Base-by-base conservation (phyloP, 2,113 vertebrate genomes). In the Castor canadensis region DNA sequence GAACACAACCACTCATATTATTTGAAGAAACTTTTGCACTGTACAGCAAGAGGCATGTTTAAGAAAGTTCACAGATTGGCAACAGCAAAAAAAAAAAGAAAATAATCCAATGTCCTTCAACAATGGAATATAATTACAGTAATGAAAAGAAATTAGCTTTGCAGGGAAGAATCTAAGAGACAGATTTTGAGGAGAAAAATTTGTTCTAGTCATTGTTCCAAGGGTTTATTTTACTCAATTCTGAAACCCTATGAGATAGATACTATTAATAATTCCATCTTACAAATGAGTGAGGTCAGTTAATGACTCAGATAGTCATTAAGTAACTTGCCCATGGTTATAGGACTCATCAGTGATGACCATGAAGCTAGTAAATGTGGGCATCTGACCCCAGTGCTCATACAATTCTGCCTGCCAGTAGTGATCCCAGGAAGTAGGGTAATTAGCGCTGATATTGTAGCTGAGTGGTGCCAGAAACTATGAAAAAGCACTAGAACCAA, bases 71-170 rank as follows among this genome's bases (percentile, higher is more conserved):
- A 81, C 73, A 81, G 40, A 35, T 77, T 83, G 62, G 24, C 66
- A 72, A 79, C 30, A 58, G 83, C 30, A 56, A 19, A 28, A 62
- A 62, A 62, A 35, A 67, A 93, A 67, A n/a, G 24, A 47, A 94
- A 95, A 52, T 45, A 40, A 94, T 6, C 7, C 19, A 13, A 66
- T 62, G 15, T n/a, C 32, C 32, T 76, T 89, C 58, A 95, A 81
- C 15, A 80, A 66, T 43, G 35, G 32, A 85, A 71, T 76, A 88
- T 49, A 87, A 49, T 47, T 43, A 47, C 40, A 91, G 58, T 32
- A 84, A 73, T 77, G 71, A 95, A 85, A 89, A 76, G 35, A 32
- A 71, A 38, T 80, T 16, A 93, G n/a, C 20, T 90, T 94, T 73
- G 86, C 35, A 13, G 4, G 52, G 62, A 58, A 58, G 32, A 73